phyloP scores from a whole-genome alignment of 2,888 invertebrate genomes.

The Agrochola lychnidis region DNA sequence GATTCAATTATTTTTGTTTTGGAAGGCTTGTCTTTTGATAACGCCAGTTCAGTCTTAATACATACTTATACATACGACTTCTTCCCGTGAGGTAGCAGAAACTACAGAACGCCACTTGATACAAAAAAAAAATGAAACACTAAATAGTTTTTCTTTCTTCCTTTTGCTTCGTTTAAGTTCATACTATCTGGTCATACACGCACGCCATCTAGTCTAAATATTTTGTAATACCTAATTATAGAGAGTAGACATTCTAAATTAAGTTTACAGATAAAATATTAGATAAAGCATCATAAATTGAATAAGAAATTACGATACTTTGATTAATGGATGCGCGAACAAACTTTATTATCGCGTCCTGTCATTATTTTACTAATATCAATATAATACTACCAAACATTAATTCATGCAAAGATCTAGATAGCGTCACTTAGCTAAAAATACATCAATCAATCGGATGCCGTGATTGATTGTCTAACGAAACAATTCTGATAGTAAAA shows the following conservation, averaged over 20 bases:
- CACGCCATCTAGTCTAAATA: background rate
- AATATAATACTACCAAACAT: slow-evolving; percentile 29
- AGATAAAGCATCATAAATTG: slow-evolving; percentile 20
- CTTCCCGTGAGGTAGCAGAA: background rate
- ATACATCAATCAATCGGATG: slow-evolving; percentile 57
- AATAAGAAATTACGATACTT: slow-evolving; percentile 29
- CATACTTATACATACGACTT: background rate
- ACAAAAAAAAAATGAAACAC: background rate
- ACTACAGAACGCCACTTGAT: background rate
- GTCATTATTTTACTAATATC: slow-evolving; percentile 44
- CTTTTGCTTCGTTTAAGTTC: background rate
- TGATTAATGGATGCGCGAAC: slow-evolving; percentile 43
- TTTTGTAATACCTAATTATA: slow-evolving; percentile 11
- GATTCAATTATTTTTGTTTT: background rate
- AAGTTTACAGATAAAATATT: slow-evolving; percentile 6
- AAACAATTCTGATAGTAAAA: slow-evolving; percentile 61
- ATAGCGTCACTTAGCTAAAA: slow-evolving; percentile 60
- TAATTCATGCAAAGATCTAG: slow-evolving; percentile 53
- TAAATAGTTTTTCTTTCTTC: too few relatives aligned
- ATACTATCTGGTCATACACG: background rate
- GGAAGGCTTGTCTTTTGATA: background rate
- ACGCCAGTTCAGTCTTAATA: background rate
- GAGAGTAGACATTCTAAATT: slow-evolving; percentile 7
- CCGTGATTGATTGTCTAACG: slow-evolving; percentile 60
- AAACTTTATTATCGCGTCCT: slow-evolving; percentile 24